Evolutionary conservation across 2,888 invertebrate species (phyloP).

Genomic region (Campoletis raptor): DNA sequence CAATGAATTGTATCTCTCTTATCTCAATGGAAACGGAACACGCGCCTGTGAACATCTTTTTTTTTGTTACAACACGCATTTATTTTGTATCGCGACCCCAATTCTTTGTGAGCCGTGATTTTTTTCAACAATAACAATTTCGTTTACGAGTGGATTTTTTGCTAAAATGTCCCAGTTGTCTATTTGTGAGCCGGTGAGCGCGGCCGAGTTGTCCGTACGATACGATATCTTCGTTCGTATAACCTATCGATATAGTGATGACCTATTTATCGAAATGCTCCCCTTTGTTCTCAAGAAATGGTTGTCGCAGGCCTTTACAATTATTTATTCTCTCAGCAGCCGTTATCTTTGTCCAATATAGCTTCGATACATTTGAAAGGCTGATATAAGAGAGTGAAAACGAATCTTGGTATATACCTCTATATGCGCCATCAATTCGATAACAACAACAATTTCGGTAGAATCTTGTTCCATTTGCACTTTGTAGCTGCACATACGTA

Average conservation of each 20-base stretch:
- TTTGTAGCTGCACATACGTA: neutral
- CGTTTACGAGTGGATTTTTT: neutral
- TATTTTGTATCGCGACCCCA: neutral
- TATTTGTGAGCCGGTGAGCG: neutral
- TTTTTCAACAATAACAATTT: neutral
- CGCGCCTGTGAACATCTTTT: neutral
- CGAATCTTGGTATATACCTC: neutral
- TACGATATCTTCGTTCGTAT: constrained; percentile 68
- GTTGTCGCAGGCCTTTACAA: constrained; percentile 7
- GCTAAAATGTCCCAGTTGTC: neutral
- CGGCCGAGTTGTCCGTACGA: constrained; percentile 49
- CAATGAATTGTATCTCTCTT: constrained; percentile 1
- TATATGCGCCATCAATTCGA: neutral
- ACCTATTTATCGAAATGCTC: constrained; percentile 59
- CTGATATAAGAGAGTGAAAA: neutral
- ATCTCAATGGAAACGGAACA: neutral
- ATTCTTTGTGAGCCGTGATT: neutral
- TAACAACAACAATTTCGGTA: neutral
- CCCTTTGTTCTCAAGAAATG: constrained; percentile 37
- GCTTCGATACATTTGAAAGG: too few relatives aligned
- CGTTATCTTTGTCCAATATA: too few relatives aligned
- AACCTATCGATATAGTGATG: constrained; percentile 62
- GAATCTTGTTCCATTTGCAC: neutral
- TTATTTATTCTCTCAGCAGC: constrained; percentile 24
- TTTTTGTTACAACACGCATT: neutral